Base-by-base conservation (phyloP, 2,888 invertebrate species). In the Drosophila borborema region DNA sequence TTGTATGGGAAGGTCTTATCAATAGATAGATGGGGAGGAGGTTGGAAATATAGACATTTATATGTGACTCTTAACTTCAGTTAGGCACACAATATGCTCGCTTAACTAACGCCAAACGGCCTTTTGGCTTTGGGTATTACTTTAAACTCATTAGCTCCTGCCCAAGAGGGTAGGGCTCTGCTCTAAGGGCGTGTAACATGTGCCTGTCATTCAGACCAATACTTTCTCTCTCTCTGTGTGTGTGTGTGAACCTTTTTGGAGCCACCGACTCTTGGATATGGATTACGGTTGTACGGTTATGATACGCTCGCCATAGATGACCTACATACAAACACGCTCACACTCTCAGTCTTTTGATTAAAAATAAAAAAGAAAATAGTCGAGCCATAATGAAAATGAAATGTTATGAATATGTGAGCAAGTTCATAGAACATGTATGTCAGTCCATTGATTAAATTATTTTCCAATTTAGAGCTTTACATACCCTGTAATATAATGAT, bases 301-400 rank as follows among this genome's bases (percentile, higher is more conserved):
- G 69, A 65, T 72, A 74, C 65, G 83, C 80, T 74, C 86, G 70
- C 87, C 82, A 84, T 84, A 81, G 72, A 69, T 83, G 87, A 83
- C 87, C 83, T 74, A 83, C 77, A 83, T 76, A 70, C 5, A 62
- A 31, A 46, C 43, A 51, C 41, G 63, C 41, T 59, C 34, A 20
- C 49, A 34, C 31, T 65, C 28, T 38, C 70, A 71, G 81, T 83
- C 77, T 79, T 81, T 87, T 77, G 77, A 87, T 83, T 79, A 79
- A 81, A 81, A 84, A 77, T 80, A 83, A 62, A 49, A 48, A 51
- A 56, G 49, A 18, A 64, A 58, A 49, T 31, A 31, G n/a, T n/a
- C 48, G 61, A 49, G 64, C 40, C 31, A 41, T 69, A 71, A 77
- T 63, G 61, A 75, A 64, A 67, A 48, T 60, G 53, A 60, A 18